Base-by-base conservation (phyloP, 2,113 vertebrate species). In the Apteryx mantelli region DNA sequence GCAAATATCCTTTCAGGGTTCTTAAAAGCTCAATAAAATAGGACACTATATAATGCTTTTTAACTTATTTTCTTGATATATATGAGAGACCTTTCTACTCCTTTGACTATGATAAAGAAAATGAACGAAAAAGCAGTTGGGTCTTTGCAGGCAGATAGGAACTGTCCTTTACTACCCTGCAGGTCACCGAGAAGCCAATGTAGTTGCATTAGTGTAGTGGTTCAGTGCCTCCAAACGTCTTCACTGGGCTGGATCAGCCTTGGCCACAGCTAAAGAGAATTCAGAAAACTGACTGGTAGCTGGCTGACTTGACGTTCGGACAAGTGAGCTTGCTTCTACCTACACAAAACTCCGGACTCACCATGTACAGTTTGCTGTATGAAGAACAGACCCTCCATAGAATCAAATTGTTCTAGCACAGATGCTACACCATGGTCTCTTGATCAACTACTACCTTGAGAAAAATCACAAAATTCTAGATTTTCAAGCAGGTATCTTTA, bases 181-280 rank as follows among this genome's bases (percentile, higher is more conserved):
- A 78, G 38, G 60, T 73, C 10, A 9, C 52, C 30, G 28, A n/a
- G 44, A 73, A 66, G 34, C 22, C 65, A 56, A 36, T 8, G 22
- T 1, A 69, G 46, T 11, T 16, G 36, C 1, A 1, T 30, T 10
- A 66, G 22, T 2, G 21, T 32, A n/a, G 21, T 6, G 9, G 36
- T 56, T 52, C 64, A 71, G 52, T 52, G 50, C 15, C 42, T 21
- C n/a, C 42, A 16, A n/a, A 42, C 13, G 18, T 34, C 34, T 60
- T 44, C 11, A 17, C 8, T 34, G 66, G 20, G 65, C 22, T n/a
- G 24, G 24, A 53, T 30, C 42, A 65, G 53, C 19, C 60, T 30
- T 11, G 26, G 79, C 32, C 58, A 78, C 50, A 65, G 16, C 32
- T 44, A 24, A 50, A 42, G 25, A 82, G 22, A 11, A 24, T 60